phyloP scores from a whole-genome alignment of 1,140 invertebrate genomes.

The Apolygus lucorum region DNA sequence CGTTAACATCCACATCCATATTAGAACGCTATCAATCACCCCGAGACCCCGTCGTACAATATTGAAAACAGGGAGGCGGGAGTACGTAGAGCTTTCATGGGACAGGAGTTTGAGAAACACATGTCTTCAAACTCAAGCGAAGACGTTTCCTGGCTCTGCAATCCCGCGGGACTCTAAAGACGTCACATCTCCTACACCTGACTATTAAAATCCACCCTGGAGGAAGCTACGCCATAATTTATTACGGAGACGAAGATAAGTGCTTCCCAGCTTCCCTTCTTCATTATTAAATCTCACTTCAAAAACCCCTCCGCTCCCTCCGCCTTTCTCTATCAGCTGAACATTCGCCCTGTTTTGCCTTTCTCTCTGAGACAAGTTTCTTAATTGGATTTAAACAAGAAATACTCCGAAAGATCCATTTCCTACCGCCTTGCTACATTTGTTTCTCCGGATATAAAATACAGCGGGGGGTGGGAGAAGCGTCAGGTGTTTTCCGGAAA shows the following conservation, averaged over 20 bases:
- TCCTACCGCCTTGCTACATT: not conserved
- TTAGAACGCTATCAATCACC: not conserved
- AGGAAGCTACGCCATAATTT: not conserved
- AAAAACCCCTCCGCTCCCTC: not conserved
- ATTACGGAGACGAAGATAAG: not conserved
- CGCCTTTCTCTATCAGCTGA: not conserved
- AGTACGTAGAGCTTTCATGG: not conserved
- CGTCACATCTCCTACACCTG: not conserved
- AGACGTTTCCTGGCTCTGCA: not conserved
- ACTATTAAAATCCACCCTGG: not conserved
- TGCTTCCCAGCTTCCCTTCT: not conserved
- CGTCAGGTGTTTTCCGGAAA: not conserved
- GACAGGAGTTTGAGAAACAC: not conserved
- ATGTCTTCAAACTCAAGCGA: not conserved
- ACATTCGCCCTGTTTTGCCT: not conserved
- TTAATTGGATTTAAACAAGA: not conserved
- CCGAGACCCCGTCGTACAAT: not conserved
- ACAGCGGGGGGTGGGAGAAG: not conserved
- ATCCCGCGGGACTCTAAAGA: not conserved
- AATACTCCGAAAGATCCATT: not conserved
- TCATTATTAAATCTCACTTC: not conserved
- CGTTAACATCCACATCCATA: no score
- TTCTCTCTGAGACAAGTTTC: not conserved
- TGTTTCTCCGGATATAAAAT: not conserved
- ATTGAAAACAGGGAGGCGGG: not conserved